Evolutionary conservation across 2,888 invertebrate species (phyloP).

Genomic region (Drosophila melanocephala): DNA sequence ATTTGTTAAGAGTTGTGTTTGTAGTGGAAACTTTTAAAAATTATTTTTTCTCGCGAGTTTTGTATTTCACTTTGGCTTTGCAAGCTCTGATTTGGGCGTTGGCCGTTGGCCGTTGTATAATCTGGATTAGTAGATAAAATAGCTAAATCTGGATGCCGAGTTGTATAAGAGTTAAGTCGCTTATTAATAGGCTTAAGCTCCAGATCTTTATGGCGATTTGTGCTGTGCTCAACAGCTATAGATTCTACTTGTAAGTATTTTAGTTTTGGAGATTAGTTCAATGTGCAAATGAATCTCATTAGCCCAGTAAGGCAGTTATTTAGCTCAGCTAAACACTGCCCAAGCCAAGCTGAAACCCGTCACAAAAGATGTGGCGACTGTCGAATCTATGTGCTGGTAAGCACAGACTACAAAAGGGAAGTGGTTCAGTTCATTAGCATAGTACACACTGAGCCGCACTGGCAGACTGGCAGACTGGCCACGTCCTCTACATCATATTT

Average conservation of each 20-base stretch:
- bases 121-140: constrained; percentile 23
- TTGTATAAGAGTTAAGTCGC: not conserved
- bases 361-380: constrained; percentile 19
- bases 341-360: not conserved
- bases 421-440: constrained; percentile 59
- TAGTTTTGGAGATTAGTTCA: constrained; percentile 3
- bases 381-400: constrained; percentile 20
- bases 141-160: constrained; percentile 14
- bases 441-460: constrained; percentile 29
- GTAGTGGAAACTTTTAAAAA: constrained; percentile 43
- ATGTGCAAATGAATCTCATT: constrained; percentile 34
- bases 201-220: not conserved
- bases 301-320: constrained; percentile 5
- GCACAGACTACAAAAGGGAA: not conserved
- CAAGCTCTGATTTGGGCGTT: constrained; percentile 20
- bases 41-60: constrained; percentile 31
- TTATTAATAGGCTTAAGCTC: not conserved
- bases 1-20: constrained; percentile 47
- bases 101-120: constrained; percentile 13
- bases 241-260: not conserved
- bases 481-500: not conserved
- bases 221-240: constrained; percentile 4
- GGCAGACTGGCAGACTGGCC: constrained; percentile 14
- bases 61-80: constrained; percentile 26
- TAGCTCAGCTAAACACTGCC: not conserved